Conservation (phyloP, 2,113 vertebrate species). For the Pterocles gutturalis region DNA sequence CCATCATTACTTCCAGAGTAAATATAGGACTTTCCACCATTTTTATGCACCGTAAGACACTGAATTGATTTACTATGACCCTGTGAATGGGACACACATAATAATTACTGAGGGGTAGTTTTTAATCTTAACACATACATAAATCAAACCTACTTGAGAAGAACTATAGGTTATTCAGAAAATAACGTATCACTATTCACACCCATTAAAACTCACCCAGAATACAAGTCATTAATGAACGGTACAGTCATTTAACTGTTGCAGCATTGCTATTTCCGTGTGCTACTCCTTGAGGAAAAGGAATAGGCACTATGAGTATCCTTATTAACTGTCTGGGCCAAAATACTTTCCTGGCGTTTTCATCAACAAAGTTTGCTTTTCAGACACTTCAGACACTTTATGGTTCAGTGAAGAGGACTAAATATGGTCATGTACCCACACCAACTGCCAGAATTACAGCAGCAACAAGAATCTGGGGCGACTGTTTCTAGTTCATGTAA, state of each 20-base stretch:
- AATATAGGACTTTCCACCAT: constrained; percentile 84
- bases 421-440: neutral
- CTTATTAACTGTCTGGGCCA: neutral
- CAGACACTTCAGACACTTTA: neutral
- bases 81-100: constrained; percentile 70
- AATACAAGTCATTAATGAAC: neutral
- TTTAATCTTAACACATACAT: neutral
- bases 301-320: neutral
- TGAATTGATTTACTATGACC: constrained; percentile 97
- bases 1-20: constrained; percentile 96
- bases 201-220: neutral
- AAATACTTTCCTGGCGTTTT: neutral
- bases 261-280: neutral
- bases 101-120: neutral
- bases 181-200: neutral
- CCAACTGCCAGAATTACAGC: neutral
- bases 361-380: neutral
- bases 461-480: neutral
- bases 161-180: neutral
- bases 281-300: neutral
- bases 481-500: constrained; percentile 51
- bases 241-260: neutral
- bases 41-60: constrained; percentile 89
- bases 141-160: neutral
- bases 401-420: neutral